Base-by-base conservation (phyloP, 2,888 invertebrate genomes). In the Ectropis crepuscularia region DNA sequence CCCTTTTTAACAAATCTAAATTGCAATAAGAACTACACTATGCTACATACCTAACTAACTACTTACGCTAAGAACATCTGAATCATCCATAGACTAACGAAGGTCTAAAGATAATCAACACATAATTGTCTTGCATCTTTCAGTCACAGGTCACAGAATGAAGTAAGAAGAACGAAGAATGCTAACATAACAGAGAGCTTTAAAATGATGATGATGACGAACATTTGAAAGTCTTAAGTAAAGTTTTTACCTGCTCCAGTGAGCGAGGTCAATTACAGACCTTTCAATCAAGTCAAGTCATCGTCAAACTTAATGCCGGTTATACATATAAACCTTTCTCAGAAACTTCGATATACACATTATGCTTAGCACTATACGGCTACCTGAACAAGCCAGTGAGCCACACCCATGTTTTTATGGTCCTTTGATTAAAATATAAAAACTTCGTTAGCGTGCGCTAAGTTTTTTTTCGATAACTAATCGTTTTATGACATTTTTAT, bases 401-500 rank as follows among this genome's bases (percentile, higher is more conserved):
- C 45, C 55, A 41, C 57, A 49, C 57, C 63, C 63, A 53, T 16
- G 39, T 39, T 53, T 57, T 53, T 63, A 54, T 54, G 8, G 16
- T 39, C 42, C 48, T 57, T 53, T 53, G 53, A 63, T 63, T 55
- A 59, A 46, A 59, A 37, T 58, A 64, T 64, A 64, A 64, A 64
- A 64, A 65, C 64, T 63, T 63, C 63, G 58, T 63, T 63, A 63
- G 63, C 48, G 59, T 11, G 70, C 73, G 66, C 54, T 73, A 8
- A 47, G 42, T 54, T 54, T 58, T 54, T 59, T 11, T 11, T 28
- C 43, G 37, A 53, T 61, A 37, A 59, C 85, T 86, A 90, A 89
- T 86, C 86, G 86, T 75, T 89, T 89, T 89, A 89, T 86, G 88
- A 88, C 87, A 83, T 80, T 74, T n/a, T 87, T 88, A 89, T 85